Conservation (phyloP, 2,113 vertebrate species). For the Misgurnus anguillicaudatus region DNA sequence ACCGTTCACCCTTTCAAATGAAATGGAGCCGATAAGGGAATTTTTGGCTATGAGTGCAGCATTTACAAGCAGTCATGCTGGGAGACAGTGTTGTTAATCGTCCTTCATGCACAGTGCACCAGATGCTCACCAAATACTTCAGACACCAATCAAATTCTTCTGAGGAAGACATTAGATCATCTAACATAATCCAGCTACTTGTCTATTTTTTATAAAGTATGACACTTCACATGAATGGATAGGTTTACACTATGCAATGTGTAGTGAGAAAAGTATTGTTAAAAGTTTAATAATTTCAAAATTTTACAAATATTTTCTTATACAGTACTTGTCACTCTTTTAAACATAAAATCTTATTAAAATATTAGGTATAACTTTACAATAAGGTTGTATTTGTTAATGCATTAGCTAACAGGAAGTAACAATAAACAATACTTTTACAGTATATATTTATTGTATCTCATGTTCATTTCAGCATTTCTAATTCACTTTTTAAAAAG, state of each 20-base stretch:
- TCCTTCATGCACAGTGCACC: constrained; percentile 72
- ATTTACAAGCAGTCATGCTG: constrained; percentile 77
- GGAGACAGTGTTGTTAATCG: constrained; percentile 72
- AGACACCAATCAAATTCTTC: constrained; percentile 55
- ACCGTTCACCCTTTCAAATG: constrained; percentile 74
- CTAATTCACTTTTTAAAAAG: too few relatives aligned
- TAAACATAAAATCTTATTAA: too few relatives aligned
- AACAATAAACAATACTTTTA: too few relatives aligned
- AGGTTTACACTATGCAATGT: constrained; percentile 26
- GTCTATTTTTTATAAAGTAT: constrained; percentile 15
- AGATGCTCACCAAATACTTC: constrained; percentile 65
- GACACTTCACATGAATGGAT: constrained; percentile 13
- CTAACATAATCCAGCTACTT: constrained; percentile 22
- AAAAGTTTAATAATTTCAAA: too few relatives aligned
- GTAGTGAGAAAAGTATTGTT: background rate
- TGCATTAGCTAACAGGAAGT: too few relatives aligned
- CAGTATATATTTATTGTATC: too few relatives aligned
- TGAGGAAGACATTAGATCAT: constrained; percentile 34
- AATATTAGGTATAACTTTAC: too few relatives aligned
- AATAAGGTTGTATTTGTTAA: too few relatives aligned
- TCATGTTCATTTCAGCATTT: too few relatives aligned
- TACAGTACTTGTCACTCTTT: too few relatives aligned
- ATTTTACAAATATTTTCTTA: too few relatives aligned
- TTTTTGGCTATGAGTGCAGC: constrained; percentile 73
- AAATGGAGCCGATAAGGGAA: constrained; percentile 66